Percentiles rank a stretch among this genome's conserved stretches.
Conservation (phyloP, 64 coral and sea anemone genomes). For the Montipora capricornis region DNA sequence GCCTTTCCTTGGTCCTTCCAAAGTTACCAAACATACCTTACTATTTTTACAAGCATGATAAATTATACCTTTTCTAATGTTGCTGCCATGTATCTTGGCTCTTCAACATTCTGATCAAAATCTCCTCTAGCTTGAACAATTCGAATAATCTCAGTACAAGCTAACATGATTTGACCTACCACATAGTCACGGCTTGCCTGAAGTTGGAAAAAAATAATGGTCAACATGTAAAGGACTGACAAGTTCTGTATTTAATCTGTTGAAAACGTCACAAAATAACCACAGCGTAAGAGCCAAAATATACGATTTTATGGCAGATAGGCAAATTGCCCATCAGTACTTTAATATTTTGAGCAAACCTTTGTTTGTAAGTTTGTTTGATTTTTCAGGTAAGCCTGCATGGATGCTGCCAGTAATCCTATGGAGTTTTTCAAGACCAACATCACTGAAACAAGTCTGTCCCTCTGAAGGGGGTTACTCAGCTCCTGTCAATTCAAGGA, state of each 20-base stretch:
- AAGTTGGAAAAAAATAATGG: not conserved
- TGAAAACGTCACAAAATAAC: no score
- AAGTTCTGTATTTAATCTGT: no score
- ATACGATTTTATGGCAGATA: no score
- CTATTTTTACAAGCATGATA: no score
- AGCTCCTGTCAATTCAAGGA: slow-evolving; percentile 67
- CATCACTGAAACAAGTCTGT: slow-evolving; percentile 92
- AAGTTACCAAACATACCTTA: no score
- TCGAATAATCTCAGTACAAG: slow-evolving; percentile 96
- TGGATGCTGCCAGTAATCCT: slow-evolving; percentile 83
- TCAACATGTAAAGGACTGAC: no score
- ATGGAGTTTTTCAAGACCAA: slow-evolving; percentile 78
- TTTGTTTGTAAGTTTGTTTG: slow-evolving; percentile 78
- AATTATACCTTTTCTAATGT: slow-evolving; percentile 74
- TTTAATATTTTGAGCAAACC: slow-evolving; percentile 27
- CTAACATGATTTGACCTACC: slow-evolving; percentile 90
- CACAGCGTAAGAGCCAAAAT: no score
- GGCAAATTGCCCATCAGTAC: no score
- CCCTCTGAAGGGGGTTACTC: slow-evolving; percentile 81
- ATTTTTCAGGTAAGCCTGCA: slow-evolving; percentile 86
- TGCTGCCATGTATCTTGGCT: slow-evolving; percentile 68
- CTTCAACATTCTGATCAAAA: slow-evolving; percentile 46
- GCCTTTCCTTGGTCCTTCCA: no score
- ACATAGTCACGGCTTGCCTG: slow-evolving; percentile 94
- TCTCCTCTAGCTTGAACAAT: slow-evolving; percentile 78